Conservation (phyloP, 92 coral and sea anemone genomes). For the Ricordea florida region DNA sequence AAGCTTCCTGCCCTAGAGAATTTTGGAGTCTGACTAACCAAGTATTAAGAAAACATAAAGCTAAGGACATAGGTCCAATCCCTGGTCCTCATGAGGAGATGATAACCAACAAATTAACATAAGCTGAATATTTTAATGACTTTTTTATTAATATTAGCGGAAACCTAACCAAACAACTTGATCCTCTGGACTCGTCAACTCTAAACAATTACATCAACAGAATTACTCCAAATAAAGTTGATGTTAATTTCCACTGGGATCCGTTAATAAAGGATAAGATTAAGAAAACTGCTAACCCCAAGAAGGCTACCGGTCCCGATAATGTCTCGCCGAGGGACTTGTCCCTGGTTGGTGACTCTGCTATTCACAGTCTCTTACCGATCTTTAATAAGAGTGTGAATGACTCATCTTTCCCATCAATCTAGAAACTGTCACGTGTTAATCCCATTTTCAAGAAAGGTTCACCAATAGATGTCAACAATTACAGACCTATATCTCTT, state of each 20-base stretch:
- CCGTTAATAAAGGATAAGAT: slow-evolving; percentile 10
- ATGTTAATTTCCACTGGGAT: slow-evolving; percentile 10
- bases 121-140: too few relatives aligned
- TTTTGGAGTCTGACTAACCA: slow-evolving; percentile 36
- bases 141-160: too few relatives aligned
- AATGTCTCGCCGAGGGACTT: slow-evolving; percentile 27
- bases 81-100: too few relatives aligned
- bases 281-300: slow-evolving; percentile 9
- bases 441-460: slow-evolving; percentile 8
- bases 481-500: slow-evolving; percentile 47
- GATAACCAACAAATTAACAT: too few relatives aligned
- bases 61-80: slow-evolving; percentile 15
- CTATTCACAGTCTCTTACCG: slow-evolving; percentile 16
- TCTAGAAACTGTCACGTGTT: slow-evolving; percentile 27
- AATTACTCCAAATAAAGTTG: not conserved
- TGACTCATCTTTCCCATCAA: slow-evolving; percentile 10
- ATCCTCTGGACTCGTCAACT: not conserved
- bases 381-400: slow-evolving; percentile 10
- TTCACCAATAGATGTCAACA: slow-evolving; percentile 11
- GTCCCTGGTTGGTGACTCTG: slow-evolving; percentile 11
- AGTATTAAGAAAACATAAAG: slow-evolving; percentile 25
- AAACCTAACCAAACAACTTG: too few relatives aligned
- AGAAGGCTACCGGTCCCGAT: slow-evolving; percentile 36
- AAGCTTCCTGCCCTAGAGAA: slow-evolving; percentile 1
- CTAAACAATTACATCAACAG: not conserved